phyloP scores from a whole-genome alignment of 2,888 invertebrate species.

The Lasius fuliginosus region DNA sequence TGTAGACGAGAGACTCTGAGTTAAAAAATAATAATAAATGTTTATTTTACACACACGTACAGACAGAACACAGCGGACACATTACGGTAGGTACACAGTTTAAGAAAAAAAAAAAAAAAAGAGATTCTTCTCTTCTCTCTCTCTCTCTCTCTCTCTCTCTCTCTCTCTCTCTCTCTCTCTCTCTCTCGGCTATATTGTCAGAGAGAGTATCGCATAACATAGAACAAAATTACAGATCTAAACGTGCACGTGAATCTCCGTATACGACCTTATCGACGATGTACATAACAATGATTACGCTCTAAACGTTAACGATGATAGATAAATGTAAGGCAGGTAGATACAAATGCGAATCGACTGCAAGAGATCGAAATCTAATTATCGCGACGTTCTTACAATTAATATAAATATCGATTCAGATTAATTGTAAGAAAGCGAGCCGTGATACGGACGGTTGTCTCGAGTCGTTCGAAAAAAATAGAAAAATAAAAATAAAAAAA shows the following conservation, averaged over 20 bases:
- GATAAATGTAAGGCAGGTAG: slow-evolving; percentile 58
- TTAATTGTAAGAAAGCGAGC: neutral
- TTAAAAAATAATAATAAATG: slow-evolving; percentile 84
- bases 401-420: neutral
- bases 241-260: slow-evolving; percentile 57
- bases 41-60: slow-evolving; percentile 85
- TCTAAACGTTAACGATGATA: slow-evolving; percentile 71
- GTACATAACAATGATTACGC: slow-evolving; percentile 66
- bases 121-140: too few relatives aligned
- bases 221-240: slow-evolving; percentile 73
- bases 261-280: slow-evolving; percentile 60
- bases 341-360: slow-evolving; percentile 32
- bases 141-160: neutral
- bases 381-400: neutral
- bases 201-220: slow-evolving; percentile 58
- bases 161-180: neutral
- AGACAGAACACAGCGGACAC: slow-evolving; percentile 77
- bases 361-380: slow-evolving; percentile 19
- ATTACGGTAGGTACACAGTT: slow-evolving; percentile 65
- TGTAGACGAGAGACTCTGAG: slow-evolving; percentile 37
- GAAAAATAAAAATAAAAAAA: neutral
- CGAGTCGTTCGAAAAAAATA: neutral
- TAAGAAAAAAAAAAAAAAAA: slow-evolving; percentile 20
- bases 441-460: neutral
- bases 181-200: slow-evolving; percentile 42